Base-by-base conservation (phyloP, 2,113 vertebrate genomes). In the Verasper variegatus region DNA sequence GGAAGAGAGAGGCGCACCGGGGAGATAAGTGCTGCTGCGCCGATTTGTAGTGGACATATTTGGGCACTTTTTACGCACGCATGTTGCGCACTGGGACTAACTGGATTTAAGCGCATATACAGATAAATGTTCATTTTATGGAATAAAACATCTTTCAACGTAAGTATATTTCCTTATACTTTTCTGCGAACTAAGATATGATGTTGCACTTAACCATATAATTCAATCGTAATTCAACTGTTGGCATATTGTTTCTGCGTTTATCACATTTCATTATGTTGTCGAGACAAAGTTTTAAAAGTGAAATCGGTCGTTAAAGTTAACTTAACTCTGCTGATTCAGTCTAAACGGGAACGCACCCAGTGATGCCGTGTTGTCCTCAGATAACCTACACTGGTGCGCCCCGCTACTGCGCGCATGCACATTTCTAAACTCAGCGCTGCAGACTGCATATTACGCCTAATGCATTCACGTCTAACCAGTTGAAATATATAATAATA, bases 81-180 rank as follows among this genome's bases (percentile, higher is more conserved):
- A 82, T 85, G 73, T 72, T 83, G 47, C 80, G 67, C 78, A 84
- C 82, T 67, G 87, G 91, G 82, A 92, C 71, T 78, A 83, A 87
- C 72, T 84, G 86, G 66, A 85, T 80, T 78, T 90, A 86, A 86
- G 64, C 73, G 86, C 62, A 37, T 51, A 61, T 11, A 68, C 71
- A 26, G 20, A 51, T 63, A 57, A 76, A 84, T 66, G 20, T 66
- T 4, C 51, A 71, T 84, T 88, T 84, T 80, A 88, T 93, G 93
- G 93, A 92, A 62, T 94, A 91, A 89, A 92, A 81, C 52, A 56
- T 1, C 27, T 61, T 74, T 81, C 78, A 89, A 90, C 57, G 93
- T 94, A 88, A 88, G 92, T 89, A 71, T 51, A 51, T 6, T 27
- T 42, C 13, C 1, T 27, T 0, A 42, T 10, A 20, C 71, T 57